These are phyloP conservation scores for Amblyornis subalaris DNA, from an alignment of 2,113 vertebrate species.

Conservation along the genomic window DNA sequence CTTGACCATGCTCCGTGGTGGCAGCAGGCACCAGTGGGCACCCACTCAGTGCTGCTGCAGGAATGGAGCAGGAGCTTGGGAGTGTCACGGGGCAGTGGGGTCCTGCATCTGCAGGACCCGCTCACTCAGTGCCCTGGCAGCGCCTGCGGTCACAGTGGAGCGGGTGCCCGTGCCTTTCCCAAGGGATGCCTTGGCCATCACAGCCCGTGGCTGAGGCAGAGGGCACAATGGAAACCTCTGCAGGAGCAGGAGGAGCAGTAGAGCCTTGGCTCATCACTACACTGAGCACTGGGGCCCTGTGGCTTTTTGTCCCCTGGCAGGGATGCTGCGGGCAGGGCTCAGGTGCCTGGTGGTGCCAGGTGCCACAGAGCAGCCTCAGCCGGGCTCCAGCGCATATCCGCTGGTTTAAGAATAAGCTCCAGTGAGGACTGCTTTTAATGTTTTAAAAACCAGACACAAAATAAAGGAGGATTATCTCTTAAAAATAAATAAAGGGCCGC, in stretches of 20 bases:
- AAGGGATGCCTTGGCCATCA: background rate
- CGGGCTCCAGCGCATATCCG: rapidly evolving
- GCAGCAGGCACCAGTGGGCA: background rate
- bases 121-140: background rate
- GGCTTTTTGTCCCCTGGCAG: background rate
- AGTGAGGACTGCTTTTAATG: background rate
- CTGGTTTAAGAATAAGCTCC: background rate
- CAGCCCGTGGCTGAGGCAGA: rapidly evolving
- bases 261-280: rapidly evolving
- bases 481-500: background rate
- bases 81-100: rapidly evolving
- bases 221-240: background rate
- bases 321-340: rapidly evolving
- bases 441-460: background rate
- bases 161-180: background rate
- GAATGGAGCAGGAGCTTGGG: background rate
- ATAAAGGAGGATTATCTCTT: slow-evolving; percentile 26
- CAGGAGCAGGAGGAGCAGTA: background rate
- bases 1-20: rapidly evolving
- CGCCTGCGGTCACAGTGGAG: rapidly evolving
- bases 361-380: background rate
- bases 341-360: background rate
- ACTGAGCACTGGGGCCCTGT: background rate
- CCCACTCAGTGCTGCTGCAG: rapidly evolving
- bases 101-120: background rate